Percentiles rank a stretch among this genome's conserved stretches.
These are phyloP conservation scores for Drosophila lacteicornis DNA, from an alignment of 1,140 invertebrate species.

Conservation along the genomic window DNA sequence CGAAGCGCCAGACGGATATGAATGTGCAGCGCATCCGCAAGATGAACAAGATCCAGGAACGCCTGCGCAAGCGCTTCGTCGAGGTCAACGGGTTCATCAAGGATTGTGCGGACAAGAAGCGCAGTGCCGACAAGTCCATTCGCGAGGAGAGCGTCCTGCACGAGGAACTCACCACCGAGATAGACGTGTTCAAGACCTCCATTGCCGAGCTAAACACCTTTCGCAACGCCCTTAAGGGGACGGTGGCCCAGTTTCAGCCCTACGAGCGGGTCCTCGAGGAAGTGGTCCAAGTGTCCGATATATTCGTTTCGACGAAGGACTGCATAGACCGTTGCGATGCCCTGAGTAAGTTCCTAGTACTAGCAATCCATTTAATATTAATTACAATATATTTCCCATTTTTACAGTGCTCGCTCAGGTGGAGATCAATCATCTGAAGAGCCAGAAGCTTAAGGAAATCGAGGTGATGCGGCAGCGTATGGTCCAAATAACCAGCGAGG, in stretches of 20 bases:
- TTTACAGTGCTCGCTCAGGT: constrained; percentile 72
- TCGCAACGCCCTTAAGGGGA: constrained; percentile 47
- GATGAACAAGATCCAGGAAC: constrained; percentile 69
- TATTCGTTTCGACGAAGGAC: constrained; percentile 73
- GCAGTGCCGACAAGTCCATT: constrained; percentile 58
- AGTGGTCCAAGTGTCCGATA: constrained; percentile 70
- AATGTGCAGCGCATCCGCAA: constrained; percentile 66
- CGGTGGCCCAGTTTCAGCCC: constrained; percentile 67
- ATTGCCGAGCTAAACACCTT: constrained; percentile 37
- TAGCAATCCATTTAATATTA: no score
- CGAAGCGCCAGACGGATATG: constrained; percentile 43
- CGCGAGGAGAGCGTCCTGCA: constrained; percentile 41
- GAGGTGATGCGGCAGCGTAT: constrained; percentile 66
- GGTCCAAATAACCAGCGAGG: constrained; percentile 69
- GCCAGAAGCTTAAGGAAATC: constrained; percentile 60
- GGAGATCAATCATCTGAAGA: constrained; percentile 63
- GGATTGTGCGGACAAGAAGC: constrained; percentile 73
- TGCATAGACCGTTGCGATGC: constrained; percentile 81
- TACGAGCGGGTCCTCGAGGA: constrained; percentile 74
- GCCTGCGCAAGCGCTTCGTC: constrained; percentile 69
- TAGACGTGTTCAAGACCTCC: constrained; percentile 48
- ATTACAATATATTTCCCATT: no score
- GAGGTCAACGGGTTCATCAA: constrained; percentile 73
- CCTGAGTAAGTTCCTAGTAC: constrained; percentile 54
- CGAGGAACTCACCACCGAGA: constrained; percentile 43